Evolutionary conservation across 2,113 vertebrate species (phyloP).

Genomic region (Centropus bengalensis): DNA sequence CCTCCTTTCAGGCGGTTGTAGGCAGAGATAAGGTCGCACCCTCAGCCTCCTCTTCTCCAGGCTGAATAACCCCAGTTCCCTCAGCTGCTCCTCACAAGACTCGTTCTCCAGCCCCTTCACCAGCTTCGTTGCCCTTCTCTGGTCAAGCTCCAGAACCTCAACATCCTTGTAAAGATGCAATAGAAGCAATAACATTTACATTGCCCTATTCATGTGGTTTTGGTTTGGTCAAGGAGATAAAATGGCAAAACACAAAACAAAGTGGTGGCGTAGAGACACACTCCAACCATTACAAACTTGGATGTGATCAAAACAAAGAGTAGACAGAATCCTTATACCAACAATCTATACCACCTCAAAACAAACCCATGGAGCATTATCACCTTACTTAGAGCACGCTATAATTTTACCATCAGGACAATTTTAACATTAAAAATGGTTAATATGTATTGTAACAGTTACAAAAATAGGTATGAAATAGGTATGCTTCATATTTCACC

Average conservation of each 20-base stretch:
- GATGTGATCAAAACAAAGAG: not conserved
- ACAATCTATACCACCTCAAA: not conserved
- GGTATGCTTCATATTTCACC: not conserved
- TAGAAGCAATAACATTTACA: not conserved
- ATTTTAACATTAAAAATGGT: not conserved
- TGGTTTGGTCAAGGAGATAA: not conserved
- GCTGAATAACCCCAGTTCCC: too few species aligned
- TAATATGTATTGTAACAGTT: not conserved
- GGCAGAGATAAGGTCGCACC: too few species aligned
- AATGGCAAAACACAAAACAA: not conserved
- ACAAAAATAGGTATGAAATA: not conserved
- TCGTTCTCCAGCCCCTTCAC: too few species aligned
- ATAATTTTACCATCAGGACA: not conserved
- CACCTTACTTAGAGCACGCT: not conserved
- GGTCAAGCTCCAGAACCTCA: too few species aligned
- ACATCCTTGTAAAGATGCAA: not conserved
- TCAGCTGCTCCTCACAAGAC: too few species aligned
- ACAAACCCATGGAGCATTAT: not conserved
- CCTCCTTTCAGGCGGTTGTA: too few species aligned
- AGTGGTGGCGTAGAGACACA: not conserved
- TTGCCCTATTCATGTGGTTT: not conserved
- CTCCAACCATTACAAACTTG: not conserved
- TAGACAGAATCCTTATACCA: not conserved
- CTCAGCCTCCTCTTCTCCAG: too few species aligned
- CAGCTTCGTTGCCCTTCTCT: too few species aligned